A percentile compares a stretch with the other conserved stretches of the same genome.
Conservation (phyloP, 2,888 invertebrate genomes). For the Conus canariensis region DNA sequence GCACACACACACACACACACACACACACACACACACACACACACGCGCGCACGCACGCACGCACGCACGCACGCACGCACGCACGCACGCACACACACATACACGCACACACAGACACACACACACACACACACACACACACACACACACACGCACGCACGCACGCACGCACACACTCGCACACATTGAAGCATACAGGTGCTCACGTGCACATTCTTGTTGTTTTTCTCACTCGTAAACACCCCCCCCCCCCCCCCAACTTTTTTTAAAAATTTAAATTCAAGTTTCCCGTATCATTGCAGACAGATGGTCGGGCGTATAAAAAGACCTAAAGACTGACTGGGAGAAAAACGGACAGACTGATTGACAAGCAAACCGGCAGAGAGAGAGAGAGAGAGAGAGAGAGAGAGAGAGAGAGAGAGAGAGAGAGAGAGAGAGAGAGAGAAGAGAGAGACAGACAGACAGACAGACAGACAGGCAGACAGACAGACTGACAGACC, state of each 20-base stretch:
- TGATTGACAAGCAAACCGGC: too few species aligned
- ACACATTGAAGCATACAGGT: neutral
- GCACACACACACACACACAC: neutral
- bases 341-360: too few species aligned
- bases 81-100: neutral
- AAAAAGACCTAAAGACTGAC: too few species aligned
- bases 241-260: neutral
- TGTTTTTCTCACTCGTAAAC: neutral
- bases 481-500: too few species aligned
- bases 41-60: neutral
- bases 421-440: too few species aligned
- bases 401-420: too few species aligned
- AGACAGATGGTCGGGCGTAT: too few species aligned
- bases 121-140: neutral
- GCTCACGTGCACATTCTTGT: neutral
- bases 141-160: neutral
- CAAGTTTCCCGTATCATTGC: too few species aligned
- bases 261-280: too few species aligned
- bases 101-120: constrained; percentile 9
- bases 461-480: too few species aligned
- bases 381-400: too few species aligned
- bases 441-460: too few species aligned
- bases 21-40: neutral
- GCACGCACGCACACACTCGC: neutral
- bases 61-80: neutral